Evolutionary conservation across 2,888 invertebrate genomes (phyloP).

Genomic region (Rapana venosa): DNA sequence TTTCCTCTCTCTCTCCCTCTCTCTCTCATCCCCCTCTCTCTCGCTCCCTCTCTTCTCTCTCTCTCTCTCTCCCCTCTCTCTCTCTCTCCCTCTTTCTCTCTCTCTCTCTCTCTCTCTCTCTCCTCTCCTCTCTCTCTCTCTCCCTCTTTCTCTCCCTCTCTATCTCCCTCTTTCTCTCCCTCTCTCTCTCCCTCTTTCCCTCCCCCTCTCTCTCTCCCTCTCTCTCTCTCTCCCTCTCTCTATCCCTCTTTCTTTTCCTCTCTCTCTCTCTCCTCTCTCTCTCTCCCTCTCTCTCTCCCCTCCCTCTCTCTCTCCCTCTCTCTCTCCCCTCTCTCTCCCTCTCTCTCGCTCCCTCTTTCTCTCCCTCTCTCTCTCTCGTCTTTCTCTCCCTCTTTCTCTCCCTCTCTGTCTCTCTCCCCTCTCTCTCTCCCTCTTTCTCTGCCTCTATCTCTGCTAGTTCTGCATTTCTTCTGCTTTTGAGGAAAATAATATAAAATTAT

Average conservation of each 20-base stretch:
- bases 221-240: not conserved
- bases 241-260: not conserved
- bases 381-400: not conserved
- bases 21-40: no score
- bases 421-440: no score
- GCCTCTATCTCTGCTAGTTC: no score
- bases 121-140: not conserved
- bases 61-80: not conserved
- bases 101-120: no score
- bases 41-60: no score
- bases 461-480: no score
- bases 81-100: no score
- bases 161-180: not conserved
- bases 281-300: not conserved
- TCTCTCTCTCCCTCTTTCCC: not conserved
- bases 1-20: no score
- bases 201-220: not conserved
- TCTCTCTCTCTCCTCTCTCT: not conserved
- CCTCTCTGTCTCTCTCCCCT: no score
- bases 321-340: not conserved
- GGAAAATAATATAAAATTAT: no score
- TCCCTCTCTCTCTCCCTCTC: not conserved
- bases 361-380: not conserved
- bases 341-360: not conserved
- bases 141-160: conserved; percentile 9